A percentile compares a stretch with the other conserved stretches of the same genome.
These are phyloP conservation scores for Chascanopsetta lugubris DNA, from an alignment of 2,113 vertebrate species.

Conservation along the genomic window DNA sequence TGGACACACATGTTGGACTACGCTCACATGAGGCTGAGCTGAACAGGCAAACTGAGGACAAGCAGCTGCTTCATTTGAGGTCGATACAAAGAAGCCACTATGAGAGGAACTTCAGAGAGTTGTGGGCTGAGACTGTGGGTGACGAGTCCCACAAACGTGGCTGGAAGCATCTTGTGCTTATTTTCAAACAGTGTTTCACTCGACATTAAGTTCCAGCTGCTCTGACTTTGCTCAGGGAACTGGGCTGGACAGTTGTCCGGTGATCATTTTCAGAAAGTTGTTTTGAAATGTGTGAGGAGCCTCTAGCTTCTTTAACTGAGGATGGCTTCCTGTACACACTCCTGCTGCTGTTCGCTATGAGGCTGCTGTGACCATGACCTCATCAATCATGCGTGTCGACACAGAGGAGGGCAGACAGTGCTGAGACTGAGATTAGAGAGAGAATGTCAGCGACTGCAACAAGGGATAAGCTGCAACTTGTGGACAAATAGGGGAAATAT, in stretches of 20 bases:
- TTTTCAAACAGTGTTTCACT: conserved; percentile 21
- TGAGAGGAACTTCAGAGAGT: conserved; percentile 9
- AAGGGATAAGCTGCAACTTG: too few species aligned
- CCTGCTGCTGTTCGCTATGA: too few species aligned
- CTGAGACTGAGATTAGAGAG: too few species aligned
- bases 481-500: too few species aligned
- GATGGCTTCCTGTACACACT: too few species aligned
- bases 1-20: conserved; percentile 17
- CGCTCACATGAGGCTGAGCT: conserved; percentile 1
- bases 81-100: conserved; percentile 11
- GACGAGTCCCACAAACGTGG: conserved; percentile 11
- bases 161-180: conserved; percentile 28
- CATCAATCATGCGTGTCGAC: too few species aligned
- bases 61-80: background rate
- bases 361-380: too few species aligned
- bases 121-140: conserved; percentile 14
- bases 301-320: background rate
- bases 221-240: background rate
- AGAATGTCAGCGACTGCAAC: too few species aligned
- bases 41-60: conserved; percentile 19
- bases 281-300: background rate
- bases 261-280: background rate
- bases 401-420: too few species aligned
- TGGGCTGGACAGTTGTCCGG: background rate
- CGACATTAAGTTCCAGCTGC: background rate